Evolutionary conservation across 2,888 invertebrate species (phyloP).

Genomic region (Crematogaster levior): DNA sequence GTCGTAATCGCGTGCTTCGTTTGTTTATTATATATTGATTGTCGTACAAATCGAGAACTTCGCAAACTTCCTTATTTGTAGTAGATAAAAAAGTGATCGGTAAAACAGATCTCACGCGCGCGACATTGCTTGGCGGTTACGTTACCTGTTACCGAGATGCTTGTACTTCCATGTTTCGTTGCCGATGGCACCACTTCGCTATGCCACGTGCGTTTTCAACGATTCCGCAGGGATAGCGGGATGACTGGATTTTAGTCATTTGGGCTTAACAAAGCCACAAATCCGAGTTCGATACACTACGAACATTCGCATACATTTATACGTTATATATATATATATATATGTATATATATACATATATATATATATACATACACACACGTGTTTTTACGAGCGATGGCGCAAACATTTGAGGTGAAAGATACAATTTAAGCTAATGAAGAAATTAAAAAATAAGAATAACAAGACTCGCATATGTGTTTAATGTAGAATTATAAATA

Average conservation of each 20-base stretch:
- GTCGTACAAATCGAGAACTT: not conserved
- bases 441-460: not conserved
- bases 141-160: not conserved
- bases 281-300: not conserved
- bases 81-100: not conserved
- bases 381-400: not conserved
- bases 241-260: not conserved
- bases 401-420: not conserved
- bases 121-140: not conserved
- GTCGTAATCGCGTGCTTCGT: not conserved
- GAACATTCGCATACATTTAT: not conserved
- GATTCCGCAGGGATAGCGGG: not conserved
- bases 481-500: not conserved
- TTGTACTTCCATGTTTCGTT: not conserved
- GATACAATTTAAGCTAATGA: not conserved
- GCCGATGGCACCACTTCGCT: constrained; percentile 20
- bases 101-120: constrained; percentile 2
- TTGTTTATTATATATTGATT: not conserved
- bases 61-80: not conserved
- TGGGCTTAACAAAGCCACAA: too few relatives aligned
- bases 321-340: not conserved
- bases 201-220: not conserved
- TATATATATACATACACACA: not conserved
- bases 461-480: not conserved
- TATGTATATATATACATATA: too few relatives aligned